A percentile compares a stretch with the other conserved stretches of the same genome.
These are phyloP conservation scores for Xenus cinereus DNA, from an alignment of 2,113 vertebrate species.

Conservation along the genomic window DNA sequence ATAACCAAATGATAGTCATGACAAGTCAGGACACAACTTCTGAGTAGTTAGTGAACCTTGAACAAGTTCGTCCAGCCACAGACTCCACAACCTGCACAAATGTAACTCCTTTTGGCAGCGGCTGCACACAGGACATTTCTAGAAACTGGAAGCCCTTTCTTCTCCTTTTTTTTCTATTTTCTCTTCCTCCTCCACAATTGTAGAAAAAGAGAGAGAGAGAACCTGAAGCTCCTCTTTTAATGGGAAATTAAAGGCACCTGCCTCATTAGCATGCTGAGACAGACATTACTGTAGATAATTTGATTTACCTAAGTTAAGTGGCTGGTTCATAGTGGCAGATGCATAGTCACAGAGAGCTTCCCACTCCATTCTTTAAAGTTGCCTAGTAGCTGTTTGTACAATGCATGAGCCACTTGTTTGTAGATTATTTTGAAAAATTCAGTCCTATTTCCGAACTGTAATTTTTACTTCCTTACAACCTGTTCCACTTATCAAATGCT, in stretches of 20 bases:
- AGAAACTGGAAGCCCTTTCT: background rate
- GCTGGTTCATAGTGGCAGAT: background rate
- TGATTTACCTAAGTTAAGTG: background rate
- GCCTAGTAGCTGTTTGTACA: background rate
- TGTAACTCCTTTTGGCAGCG: background rate
- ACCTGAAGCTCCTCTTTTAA: background rate
- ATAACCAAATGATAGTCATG: background rate
- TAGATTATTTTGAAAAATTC: background rate
- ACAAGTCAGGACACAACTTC: background rate
- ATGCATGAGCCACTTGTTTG: background rate
- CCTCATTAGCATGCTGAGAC: background rate
- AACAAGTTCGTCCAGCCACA: accelerated
- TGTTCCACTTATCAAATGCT: background rate
- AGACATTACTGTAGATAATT: background rate
- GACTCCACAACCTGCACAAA: background rate
- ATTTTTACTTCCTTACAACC: background rate
- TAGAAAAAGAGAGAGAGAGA: background rate
- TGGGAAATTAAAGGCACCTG: background rate
- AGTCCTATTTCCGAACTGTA: background rate
- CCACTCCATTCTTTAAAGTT: background rate
- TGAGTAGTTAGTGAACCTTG: background rate
- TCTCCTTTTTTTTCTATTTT: background rate
- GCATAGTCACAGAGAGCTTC: background rate
- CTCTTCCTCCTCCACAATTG: too few species aligned
- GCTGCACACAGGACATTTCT: background rate